A percentile compares a stretch with the other conserved stretches of the same genome.
Conservation (phyloP, 37 sponge, comb jelly and placozoan genomes). For the Hormiphora californensis region DNA sequence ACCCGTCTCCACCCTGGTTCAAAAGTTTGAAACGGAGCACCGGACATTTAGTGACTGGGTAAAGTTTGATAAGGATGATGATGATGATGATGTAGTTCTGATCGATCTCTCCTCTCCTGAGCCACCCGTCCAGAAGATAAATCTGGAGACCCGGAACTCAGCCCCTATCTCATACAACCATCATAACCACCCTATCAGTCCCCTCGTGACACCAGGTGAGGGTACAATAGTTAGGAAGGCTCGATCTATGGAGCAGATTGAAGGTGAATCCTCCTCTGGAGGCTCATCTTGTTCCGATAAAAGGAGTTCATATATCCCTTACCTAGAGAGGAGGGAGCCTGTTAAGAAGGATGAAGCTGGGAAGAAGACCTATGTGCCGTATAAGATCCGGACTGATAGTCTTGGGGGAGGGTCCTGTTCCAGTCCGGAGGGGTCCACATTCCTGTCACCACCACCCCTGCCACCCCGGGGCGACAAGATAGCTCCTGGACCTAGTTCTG, state of each 20-base stretch:
- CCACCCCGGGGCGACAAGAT: conserved; percentile 48
- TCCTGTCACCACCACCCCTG: conserved; percentile 31
- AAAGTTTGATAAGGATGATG: conserved; percentile 5
- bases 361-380: conserved; percentile 41
- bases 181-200: too few relatives aligned
- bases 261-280: not conserved
- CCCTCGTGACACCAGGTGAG: too few relatives aligned
- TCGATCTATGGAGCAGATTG: not conserved
- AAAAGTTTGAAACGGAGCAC: not conserved
- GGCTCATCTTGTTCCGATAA: not conserved
- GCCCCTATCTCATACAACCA: too few relatives aligned
- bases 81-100: not conserved
- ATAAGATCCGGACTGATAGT: conserved; percentile 44
- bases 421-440: conserved; percentile 5
- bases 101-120: not conserved
- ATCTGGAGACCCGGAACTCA: not conserved
- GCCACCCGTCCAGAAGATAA: not conserved
- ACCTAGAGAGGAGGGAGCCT: not conserved
- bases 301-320: conserved; percentile 1
- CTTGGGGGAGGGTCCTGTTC: conserved; percentile 15
- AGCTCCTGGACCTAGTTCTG: not conserved
- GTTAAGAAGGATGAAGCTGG: conserved; percentile 21
- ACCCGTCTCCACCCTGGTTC: conserved; percentile 35
- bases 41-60: conserved; percentile 12
- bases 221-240: not conserved